Evolutionary conservation across 2,113 vertebrate genomes (phyloP), one percentile per base, ranked within the genome.

Genomic region (Oryzias melastigma): DNA sequence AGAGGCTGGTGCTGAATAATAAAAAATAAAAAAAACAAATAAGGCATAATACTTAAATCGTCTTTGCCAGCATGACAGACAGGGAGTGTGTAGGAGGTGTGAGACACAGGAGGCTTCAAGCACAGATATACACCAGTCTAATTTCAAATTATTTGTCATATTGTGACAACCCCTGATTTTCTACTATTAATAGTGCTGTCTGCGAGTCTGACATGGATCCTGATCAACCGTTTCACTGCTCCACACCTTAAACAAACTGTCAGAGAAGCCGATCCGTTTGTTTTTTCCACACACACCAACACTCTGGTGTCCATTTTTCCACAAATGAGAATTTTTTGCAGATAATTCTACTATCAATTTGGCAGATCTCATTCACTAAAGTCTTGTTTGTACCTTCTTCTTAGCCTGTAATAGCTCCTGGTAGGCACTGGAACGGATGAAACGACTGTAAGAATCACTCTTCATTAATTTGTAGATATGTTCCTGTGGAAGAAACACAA

Each of bases 391-490:
- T 94, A 97, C 96, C 95, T 98, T 98, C 92, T 97, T 98, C 92
- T 96, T 98, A 83, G 96, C 95, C 93, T 98, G 96, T 91, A 98
- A 93, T 89, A 98, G 93, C 86, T 98, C 95, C 93, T 98, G 96
- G 87, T 98, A 98, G 94, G 95, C 95, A 96, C 93, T 97, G 92
- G 96, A 98, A 92, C 96, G 94, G 92, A 98, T 94, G 91, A 98
- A 98, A 87, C 96, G 96, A 78, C 96, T 96, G 74, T 98, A 98
- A 62, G 96, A 98, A 86, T 98, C 96, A 85, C 96, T 98, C 91
- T 98, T 98, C 96, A 98, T 98, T 92, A 98, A 82, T 87, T 98
- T 98, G 91, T 97, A 98, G 92, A 98, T 98, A 84, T 98, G 96
- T 92, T 98, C 96, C 96, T 98, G 86, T 55, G 7, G 44, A 1